Conservation (phyloP, 2,888 invertebrate species). For the Nebria brevicollis region DNA sequence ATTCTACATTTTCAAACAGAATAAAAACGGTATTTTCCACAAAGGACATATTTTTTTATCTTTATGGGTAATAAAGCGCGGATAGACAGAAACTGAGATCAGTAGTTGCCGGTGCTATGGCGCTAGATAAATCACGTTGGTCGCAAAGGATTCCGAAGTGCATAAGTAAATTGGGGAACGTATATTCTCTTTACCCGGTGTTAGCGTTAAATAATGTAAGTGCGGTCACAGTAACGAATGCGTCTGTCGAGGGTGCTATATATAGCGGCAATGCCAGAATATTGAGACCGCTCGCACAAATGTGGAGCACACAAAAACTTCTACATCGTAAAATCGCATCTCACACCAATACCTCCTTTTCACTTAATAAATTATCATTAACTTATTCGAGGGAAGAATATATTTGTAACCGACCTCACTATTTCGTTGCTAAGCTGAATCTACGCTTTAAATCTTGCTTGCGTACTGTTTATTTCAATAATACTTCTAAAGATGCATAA, state of each 20-base stretch:
- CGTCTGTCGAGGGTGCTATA: slow-evolving; percentile 4
- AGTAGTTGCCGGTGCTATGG: slow-evolving; percentile 7
- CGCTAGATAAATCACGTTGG: slow-evolving; percentile 27
- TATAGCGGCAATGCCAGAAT: neutral
- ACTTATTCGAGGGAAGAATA: neutral
- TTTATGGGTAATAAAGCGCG: slow-evolving; percentile 10
- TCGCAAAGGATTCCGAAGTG: slow-evolving; percentile 23
- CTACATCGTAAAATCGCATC: neutral
- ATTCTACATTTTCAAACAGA: slow-evolving; percentile 21
- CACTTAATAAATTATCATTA: slow-evolving; percentile 1
- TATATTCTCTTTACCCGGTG: slow-evolving; percentile 31
- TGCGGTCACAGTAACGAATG: slow-evolving; percentile 5
- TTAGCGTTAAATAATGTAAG: slow-evolving; percentile 21
- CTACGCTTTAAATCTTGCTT: neutral
- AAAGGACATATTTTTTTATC: slow-evolving; percentile 40
- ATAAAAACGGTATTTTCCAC: slow-evolving; percentile 19
- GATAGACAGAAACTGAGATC: slow-evolving; percentile 23
- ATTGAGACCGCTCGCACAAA: neutral
- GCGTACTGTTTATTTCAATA: neutral
- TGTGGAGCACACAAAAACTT: slow-evolving; percentile 1
- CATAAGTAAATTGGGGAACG: slow-evolving; percentile 24
- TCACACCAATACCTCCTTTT: neutral
- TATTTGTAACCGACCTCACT: neutral
- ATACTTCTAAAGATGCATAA: neutral
- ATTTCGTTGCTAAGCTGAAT: slow-evolving; percentile 1